phyloP scores from a whole-genome alignment of 1,140 invertebrate species.

The Thaumatotibia leucotreta region DNA sequence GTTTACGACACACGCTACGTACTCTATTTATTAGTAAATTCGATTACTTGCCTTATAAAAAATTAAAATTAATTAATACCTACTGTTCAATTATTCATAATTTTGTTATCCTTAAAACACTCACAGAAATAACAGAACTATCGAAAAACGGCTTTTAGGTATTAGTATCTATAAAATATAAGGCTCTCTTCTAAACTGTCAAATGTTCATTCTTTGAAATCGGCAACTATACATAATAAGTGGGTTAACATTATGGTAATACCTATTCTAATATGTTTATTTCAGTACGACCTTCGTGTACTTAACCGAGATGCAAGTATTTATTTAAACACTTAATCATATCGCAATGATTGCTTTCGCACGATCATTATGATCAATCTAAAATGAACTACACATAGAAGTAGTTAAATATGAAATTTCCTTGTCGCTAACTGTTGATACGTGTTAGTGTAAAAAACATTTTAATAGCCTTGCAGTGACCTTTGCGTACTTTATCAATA shows the following conservation, averaged over 20 bases:
- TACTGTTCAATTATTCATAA: no score
- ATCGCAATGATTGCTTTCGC: not conserved
- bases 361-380: not conserved
- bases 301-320: not conserved
- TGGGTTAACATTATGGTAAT: not conserved
- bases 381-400: not conserved
- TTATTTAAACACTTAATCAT: not conserved
- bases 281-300: not conserved
- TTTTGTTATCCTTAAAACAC: no score
- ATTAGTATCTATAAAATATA: no score
- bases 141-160: no score
- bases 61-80: no score
- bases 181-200: no score
- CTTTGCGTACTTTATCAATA: not conserved
- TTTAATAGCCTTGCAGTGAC: not conserved
- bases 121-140: no score
- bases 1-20: no score
- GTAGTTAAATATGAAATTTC: not conserved
- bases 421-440: not conserved
- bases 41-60: no score
- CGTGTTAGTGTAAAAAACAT: not conserved
- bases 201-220: no score
- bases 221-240: no score
- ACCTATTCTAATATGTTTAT: not conserved
- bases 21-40: no score